Base-by-base conservation (phyloP, 92 coral and sea anemone species). In the Galaxea fascicularis region DNA sequence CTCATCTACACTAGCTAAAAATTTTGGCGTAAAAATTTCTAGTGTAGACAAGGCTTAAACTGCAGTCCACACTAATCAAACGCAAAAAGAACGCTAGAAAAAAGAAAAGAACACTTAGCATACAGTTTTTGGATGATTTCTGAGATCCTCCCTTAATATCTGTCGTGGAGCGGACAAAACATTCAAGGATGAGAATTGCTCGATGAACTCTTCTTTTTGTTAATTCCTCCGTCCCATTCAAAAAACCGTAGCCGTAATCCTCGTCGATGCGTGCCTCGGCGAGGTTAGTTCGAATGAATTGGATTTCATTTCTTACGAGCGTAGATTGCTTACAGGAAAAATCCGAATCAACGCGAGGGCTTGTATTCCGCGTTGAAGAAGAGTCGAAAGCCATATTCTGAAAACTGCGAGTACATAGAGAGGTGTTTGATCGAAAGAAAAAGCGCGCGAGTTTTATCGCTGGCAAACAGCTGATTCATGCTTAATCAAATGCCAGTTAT, bases 151-250 rank as follows among this genome's bases (percentile, higher is more conserved):
- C 60, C 79, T 74, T 74, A 22, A 24, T 29, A 26, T 54, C 79
- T 74, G 79, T 21, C 13, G 44, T 74, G 30, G 62, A 74, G 39
- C 79, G 79, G 39, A 74, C 79, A 74, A 74, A 74, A 47, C 53
- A 75, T 54, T 75, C 66, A 75, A 75, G 0, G 66, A 8, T 21
- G 69, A 52, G 82, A 76, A 76, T 76, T 76, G 69, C 28, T 76
- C 82, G 41, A 76, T 30, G 24, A 76, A 76, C 26, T 58, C 69
- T 39, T 54, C 70, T 53, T 76, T 76, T 59, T 45, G 82, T n/a
- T n/a, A n/a, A n/a, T 57, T 76, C 54, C 70, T 76, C 82, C 18
- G 82, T 76, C 51, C 82, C 82, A 28, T 76, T 70, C 82, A 76
- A 76, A 76, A 59, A 59, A 4, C 70, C 70, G 70, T 76, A 76